Base-by-base conservation (phyloP, 2,888 invertebrate species). In the Alcis repandata region DNA sequence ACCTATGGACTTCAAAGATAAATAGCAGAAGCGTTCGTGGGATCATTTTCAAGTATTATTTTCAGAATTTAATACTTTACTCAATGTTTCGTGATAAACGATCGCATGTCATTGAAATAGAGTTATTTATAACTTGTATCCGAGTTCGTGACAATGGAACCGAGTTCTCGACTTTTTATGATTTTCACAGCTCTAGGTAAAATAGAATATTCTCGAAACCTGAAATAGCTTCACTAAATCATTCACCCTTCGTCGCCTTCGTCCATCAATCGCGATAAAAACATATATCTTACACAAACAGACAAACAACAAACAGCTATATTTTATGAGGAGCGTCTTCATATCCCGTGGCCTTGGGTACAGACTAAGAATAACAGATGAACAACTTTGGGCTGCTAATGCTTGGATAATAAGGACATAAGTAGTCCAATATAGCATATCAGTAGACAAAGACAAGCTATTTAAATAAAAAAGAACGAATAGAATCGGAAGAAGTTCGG, bases 251-350 rank as follows among this genome's bases (percentile, higher is more conserved):
- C 46, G 40, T 41, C 20, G 52, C 32, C 46, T 63, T 41, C 48
- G 53, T 33, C 49, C 54, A 68, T 71, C 62, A 69, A 71, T 71
- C 66, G 57, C 49, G 59, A 40, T 59, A 68, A 63, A 67, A 59
- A 66, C 53, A 70, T 67, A 62, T 51, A 63, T 63, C 51, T 58
- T 51, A 36, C 48, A 68, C 53, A 65, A 65, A 67, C 67, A 60
- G 53, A 63, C 60, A 71, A 71, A 71, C 72, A 72, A 70, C 65
- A 69, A 71, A 71, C 67, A 70, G 56, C 64, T 56, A 68, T 74
- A 70, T 68, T 70, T 65, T 63, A 64, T 63, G 65, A 69, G 43
- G 33, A 59, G 54, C 54, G 68, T 68, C 69, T 71, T 74, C 68
- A 74, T 75, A 73, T 69, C 69, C 70, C 56, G 58, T 56, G 46